Evolutionary conservation across 1,140 invertebrate genomes (phyloP).

Genomic region (Drosophila ficusphila): DNA sequence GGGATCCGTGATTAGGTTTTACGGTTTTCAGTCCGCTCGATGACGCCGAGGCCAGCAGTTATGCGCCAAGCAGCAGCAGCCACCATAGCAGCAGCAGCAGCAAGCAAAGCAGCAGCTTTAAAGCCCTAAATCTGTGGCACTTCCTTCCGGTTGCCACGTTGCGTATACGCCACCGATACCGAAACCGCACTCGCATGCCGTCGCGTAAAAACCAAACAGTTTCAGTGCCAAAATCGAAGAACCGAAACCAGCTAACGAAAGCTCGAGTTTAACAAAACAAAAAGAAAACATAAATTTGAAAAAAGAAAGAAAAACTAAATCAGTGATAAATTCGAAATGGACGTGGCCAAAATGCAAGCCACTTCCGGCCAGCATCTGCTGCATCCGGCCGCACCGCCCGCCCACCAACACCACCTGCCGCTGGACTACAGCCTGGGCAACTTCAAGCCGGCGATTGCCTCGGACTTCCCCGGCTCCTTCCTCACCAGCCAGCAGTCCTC

Average conservation of each 20-base stretch:
- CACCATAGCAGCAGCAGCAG: conserved; percentile 32
- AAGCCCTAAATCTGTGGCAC: conserved; percentile 51
- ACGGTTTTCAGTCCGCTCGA: conserved; percentile 81
- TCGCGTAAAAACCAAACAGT: conserved; percentile 31
- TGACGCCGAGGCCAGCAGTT: conserved; percentile 78
- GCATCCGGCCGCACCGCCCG: conserved; percentile 62
- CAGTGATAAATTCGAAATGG: conserved; percentile 47
- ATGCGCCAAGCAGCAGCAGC: conserved; percentile 29
- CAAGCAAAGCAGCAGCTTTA: conserved; percentile 36
- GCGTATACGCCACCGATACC: conserved; percentile 36
- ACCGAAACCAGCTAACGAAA: conserved; percentile 10
- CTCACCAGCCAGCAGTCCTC: conserved; percentile 62
- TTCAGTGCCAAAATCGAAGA: conserved; percentile 36
- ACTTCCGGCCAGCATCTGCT: conserved; percentile 58
- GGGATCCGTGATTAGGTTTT: conserved; percentile 83
- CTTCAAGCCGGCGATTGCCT: conserved; percentile 77
- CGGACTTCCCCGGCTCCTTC: conserved; percentile 75
- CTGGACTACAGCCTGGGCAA: conserved; percentile 80
- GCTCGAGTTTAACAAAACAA: conserved; percentile 12
- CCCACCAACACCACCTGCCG: conserved; percentile 74
- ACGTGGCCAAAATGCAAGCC: conserved; percentile 76
- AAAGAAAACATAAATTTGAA: conserved; percentile 6
- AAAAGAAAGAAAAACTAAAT: conserved; percentile 14
- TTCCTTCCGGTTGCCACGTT: conserved; percentile 43
- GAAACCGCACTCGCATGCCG: conserved; percentile 39